Percentiles rank a stretch among this genome's conserved stretches.
Conservation (phyloP, 2,113 vertebrate genomes). For the Thamnophis sirtalis region DNA sequence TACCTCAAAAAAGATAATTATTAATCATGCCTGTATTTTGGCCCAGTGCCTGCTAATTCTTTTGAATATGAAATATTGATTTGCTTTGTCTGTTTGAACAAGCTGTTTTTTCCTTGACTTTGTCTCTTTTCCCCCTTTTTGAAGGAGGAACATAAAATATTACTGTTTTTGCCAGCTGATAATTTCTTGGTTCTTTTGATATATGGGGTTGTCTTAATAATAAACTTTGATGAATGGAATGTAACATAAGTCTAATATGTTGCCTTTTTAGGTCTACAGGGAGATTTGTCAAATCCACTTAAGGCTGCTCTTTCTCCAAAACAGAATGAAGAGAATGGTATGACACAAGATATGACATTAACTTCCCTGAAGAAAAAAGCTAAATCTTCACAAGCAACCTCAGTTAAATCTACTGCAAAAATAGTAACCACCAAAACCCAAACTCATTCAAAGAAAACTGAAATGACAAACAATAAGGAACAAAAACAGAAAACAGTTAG, state of each 20-base stretch:
- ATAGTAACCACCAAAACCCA: conserved; percentile 57
- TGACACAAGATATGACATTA: conserved; percentile 60
- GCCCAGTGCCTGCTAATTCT: not conserved
- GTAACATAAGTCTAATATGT: conserved; percentile 38
- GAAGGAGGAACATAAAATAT: not conserved
- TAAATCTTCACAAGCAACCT: conserved; percentile 64
- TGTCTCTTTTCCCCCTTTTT: not conserved
- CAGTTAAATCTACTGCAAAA: conserved; percentile 74
- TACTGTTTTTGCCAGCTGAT: not conserved
- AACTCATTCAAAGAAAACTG: conserved; percentile 62
- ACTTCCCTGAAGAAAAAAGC: conserved; percentile 74
- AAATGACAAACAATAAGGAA: conserved; percentile 63
- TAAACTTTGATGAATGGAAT: conserved; percentile 21
- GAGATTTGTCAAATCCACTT: conserved; percentile 66
- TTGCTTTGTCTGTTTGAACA: not conserved
- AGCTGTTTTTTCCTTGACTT: not conserved
- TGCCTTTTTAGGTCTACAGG: conserved; percentile 71
- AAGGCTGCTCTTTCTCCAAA: conserved; percentile 79
- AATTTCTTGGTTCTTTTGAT: conserved; percentile 16
- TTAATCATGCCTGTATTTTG: not conserved
- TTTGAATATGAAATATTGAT: not conserved
- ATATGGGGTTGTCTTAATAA: not conserved
- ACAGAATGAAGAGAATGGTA: conserved; percentile 78
- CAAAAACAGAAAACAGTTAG: conserved; percentile 60
- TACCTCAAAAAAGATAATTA: not conserved